phyloP scores from a whole-genome alignment of 2,113 vertebrate species.

The Chaetops frenatus region DNA sequence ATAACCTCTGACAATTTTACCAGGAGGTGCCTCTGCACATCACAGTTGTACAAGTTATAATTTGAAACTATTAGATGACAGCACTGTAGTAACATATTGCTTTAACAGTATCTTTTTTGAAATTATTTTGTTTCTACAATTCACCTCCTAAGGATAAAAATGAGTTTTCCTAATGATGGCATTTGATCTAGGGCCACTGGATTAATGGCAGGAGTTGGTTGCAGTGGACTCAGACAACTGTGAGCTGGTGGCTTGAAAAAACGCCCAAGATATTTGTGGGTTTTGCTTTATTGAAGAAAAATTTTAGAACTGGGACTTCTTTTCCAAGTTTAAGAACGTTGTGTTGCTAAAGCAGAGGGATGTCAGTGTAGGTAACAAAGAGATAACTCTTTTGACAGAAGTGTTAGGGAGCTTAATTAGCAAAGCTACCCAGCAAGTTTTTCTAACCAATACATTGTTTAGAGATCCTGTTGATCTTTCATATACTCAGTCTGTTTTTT shows the following conservation, averaged over 20 bases:
- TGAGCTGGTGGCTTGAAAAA: background rate
- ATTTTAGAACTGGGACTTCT: background rate
- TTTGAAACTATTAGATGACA: background rate
- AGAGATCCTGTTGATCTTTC: background rate
- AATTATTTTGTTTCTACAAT: background rate
- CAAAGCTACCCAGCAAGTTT: background rate
- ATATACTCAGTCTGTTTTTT: background rate
- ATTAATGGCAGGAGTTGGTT: background rate
- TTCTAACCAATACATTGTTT: background rate
- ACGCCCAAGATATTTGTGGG: rapidly evolving
- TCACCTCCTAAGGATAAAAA: background rate
- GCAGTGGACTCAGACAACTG: background rate
- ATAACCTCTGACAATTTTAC: background rate
- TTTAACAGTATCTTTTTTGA: background rate
- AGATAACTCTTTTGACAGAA: background rate
- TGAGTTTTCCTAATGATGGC: background rate
- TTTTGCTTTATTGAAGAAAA: background rate
- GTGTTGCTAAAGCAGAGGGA: background rate
- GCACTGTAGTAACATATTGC: background rate
- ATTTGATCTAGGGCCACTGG: background rate
- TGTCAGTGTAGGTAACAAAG: background rate
- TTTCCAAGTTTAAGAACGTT: background rate
- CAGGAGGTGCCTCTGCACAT: background rate
- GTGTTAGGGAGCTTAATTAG: background rate
- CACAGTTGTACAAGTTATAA: background rate